Evolutionary conservation across 2,888 invertebrate genomes (phyloP), one percentile per base, ranked within the genome.

Genomic region (Lasioglossum marginatum): DNA sequence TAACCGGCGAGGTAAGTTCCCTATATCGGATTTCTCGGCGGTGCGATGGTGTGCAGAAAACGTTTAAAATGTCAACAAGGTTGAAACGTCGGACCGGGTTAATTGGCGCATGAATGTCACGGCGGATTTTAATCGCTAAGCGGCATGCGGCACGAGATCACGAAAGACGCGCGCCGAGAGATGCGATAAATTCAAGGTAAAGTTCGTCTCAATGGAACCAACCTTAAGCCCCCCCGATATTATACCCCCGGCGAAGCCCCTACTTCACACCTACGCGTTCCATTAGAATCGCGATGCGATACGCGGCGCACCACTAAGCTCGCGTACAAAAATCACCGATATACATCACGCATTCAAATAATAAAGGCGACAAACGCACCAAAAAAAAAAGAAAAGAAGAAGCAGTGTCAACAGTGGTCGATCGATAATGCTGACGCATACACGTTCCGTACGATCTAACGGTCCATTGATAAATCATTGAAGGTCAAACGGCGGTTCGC

Each of bases 21-120:
- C 86, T 87, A 87, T 91, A 91, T 88, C 84, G 87, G 90, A 68
- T 88, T 88, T 85, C 85, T 85, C 85, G 10, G 37, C 10, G 16
- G 45, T 4, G 45, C 23, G 37, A 60, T 60, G 79, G 70, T 81
- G 85, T 80, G 63, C 70, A 52, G 63, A 79, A 86, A 88, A 85
- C 86, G 87, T 83, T 84, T 84, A 86, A 83, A 87, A 90, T 87
- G 88, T 89, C 89, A 89, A 74, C 84, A 80, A 87, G 87, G 82
- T 80, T 87, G 71, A 81, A 87, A 87, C 84, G 57, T 83, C 82
- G 77, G 82, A 72, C 73, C 57, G 74, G 63, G 80, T 75, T 88
- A 90, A 88, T 88, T 86, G 85, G 77, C 85, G 79, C 81, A 85
- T 81, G 81, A 90, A 84, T 81, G 85, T 87, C 79, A 75, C 74